These are phyloP conservation scores for Argyrosomus japonicus DNA, from an alignment of 2,113 vertebrate genomes.

Conservation along the genomic window DNA sequence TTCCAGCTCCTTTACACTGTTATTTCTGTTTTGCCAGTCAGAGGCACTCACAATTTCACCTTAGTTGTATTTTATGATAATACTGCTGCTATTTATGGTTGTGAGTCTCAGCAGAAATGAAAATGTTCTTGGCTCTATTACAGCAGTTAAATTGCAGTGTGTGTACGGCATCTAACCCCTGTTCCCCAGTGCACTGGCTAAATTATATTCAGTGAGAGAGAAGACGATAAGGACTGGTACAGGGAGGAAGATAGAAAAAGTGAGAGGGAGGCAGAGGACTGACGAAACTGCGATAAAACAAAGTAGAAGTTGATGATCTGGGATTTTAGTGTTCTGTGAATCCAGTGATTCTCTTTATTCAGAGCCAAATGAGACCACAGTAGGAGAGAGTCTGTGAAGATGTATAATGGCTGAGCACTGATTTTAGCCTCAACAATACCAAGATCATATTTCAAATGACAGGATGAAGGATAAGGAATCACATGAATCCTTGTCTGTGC, in stretches of 20 bases:
- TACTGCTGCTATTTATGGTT: neutral
- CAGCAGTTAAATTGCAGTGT: neutral
- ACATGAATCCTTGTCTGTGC: neutral
- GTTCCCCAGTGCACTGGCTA: neutral
- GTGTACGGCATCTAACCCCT: neutral
- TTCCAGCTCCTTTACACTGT: neutral
- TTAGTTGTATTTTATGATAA: neutral
- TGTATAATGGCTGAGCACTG: slow-evolving; percentile 36
- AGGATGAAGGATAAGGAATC: slow-evolving; percentile 24
- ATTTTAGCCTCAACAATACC: slow-evolving; percentile 29
- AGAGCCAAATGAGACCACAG: slow-evolving; percentile 32
- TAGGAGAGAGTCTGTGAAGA: slow-evolving; percentile 8
- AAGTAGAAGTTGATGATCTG: slow-evolving; percentile 17
- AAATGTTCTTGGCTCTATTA: slow-evolving; percentile 1
- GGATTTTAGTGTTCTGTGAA: slow-evolving; percentile 23
- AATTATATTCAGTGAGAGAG: slow-evolving; percentile 8
- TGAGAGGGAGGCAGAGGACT: slow-evolving; percentile 2
- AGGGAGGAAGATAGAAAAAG: slow-evolving; percentile 20
- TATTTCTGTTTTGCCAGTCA: too few relatives aligned
- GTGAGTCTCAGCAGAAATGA: neutral
- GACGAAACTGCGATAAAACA: slow-evolving; percentile 23
- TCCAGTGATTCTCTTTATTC: slow-evolving; percentile 35
- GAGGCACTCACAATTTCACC: neutral
- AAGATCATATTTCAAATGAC: slow-evolving; percentile 50
- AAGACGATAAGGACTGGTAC: slow-evolving; percentile 6